Base-by-base conservation (phyloP, 2,113 vertebrate species). In the Salvator merianae region DNA sequence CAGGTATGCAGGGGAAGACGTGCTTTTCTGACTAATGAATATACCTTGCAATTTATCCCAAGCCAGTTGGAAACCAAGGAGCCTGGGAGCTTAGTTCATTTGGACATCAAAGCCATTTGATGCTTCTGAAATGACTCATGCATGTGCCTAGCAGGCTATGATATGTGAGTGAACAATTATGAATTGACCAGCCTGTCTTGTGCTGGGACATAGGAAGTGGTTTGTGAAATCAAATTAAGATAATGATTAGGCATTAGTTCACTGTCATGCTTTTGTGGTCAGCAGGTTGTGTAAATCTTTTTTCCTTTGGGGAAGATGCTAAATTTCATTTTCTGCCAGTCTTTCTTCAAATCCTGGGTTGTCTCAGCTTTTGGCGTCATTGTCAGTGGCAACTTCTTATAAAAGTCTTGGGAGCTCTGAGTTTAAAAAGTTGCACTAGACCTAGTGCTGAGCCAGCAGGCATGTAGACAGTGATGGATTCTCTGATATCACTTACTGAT, bases 161-260 rank as follows among this genome's bases (percentile, higher is more conserved):
- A 55, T 36, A 16, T 59, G 30, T 71, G 38, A 72, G 20, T 77
- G 50, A 77, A 4, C 22, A 38, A 65, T 82, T 10, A 63, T 36
- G 24, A 72, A 32, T 38, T n/a, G 59, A 71, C 13, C n/a, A 28
- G 36, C 18, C 30, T 59, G 24, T 84, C 55, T 82, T 34, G 59
- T 83, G 38, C 62, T 78, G 36, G 72, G 47, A 72, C 78, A 43
- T 85, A 84, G 73, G 65, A 86, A 71, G 66, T 70, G 32, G 14
- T 70, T 87, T 83, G 20, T 73, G 79, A 86, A 84, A 55, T 86
- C 88, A 81, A 73, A 74, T 79, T 89, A 77, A 83, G 63, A 79
- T 34, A 76, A n/a, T 80, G 84, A 85, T 63, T 32, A 62, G 53
- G 28, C 22, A 70, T 62, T 55, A 20, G 34, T n/a, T 84, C 36